Conservation (phyloP, 2,797 vertebrate species). For the Anguilla marmorata region DNA sequence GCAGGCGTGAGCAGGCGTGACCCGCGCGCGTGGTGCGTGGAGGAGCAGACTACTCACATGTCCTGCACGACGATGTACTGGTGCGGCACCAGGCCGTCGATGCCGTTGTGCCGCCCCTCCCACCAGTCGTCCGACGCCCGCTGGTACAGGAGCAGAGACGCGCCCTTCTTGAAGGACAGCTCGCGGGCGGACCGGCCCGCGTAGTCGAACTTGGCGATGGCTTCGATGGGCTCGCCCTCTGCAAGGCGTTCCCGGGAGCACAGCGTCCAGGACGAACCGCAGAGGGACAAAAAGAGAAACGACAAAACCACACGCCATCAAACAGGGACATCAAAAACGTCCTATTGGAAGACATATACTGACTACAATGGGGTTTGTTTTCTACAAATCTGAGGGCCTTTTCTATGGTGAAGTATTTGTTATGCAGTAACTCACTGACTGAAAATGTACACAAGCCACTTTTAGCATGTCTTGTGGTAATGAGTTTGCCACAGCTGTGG, state of each 20-base stretch:
- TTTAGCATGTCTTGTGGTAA: background rate
- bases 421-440: background rate
- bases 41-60: slow-evolving; percentile 78
- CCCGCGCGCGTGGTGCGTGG: background rate
- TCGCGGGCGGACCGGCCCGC: slow-evolving; percentile 90
- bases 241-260: background rate
- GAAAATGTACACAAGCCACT: too few relatives aligned
- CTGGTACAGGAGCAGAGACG: slow-evolving; percentile 90
- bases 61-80: slow-evolving; percentile 97
- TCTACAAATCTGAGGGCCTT: background rate
- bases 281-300: background rate
- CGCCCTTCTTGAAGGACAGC: slow-evolving; percentile 96
- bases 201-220: slow-evolving; percentile 96
- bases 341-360: too few relatives aligned
- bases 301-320: background rate
- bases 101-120: slow-evolving; percentile 93
- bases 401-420: background rate
- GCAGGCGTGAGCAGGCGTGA: background rate
- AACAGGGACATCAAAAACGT: too few relatives aligned
- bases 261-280: background rate
- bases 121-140: slow-evolving; percentile 98
- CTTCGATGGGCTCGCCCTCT: slow-evolving; percentile 95
- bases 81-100: slow-evolving; percentile 93
- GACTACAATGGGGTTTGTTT: background rate
- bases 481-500: background rate